Conservation (phyloP, 2,113 vertebrate species). For the Carlito syrichta region DNA sequence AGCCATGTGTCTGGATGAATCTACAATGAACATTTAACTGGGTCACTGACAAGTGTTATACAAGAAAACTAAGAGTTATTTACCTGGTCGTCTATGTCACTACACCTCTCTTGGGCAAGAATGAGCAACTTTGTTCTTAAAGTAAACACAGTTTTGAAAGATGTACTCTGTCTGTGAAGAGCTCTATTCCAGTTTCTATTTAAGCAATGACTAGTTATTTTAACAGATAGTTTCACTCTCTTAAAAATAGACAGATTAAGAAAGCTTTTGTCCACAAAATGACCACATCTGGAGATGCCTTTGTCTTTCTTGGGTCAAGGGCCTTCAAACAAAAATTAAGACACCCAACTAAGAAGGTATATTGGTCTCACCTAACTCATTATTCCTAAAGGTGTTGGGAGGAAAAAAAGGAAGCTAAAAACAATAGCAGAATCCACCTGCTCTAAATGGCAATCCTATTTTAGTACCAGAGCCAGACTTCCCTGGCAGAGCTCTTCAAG, state of each 20-base stretch:
- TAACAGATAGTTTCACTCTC: neutral
- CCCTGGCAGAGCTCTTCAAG: neutral
- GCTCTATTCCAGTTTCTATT: neutral
- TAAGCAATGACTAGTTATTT: neutral
- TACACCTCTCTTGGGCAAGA: neutral
- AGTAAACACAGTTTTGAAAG: neutral
- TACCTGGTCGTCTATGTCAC: too few species aligned
- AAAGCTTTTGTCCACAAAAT: neutral
- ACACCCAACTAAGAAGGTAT: neutral
- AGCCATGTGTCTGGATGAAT: neutral
- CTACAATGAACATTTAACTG: neutral
- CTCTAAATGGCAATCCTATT: slow-evolving; percentile 51
- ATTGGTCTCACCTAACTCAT: neutral
- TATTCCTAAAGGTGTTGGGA: slow-evolving; percentile 21
- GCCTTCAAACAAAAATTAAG: neutral
- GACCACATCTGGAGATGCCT: neutral
- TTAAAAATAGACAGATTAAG: neutral
- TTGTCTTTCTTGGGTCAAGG: neutral
- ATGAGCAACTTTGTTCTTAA: neutral
- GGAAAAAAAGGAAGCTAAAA: neutral
- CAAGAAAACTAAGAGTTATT: neutral
- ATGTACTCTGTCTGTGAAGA: neutral
- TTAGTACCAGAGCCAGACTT: slow-evolving; percentile 46
- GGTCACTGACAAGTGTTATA: neutral
- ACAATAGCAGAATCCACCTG: slow-evolving; percentile 35